Conservation (phyloP, 2,113 vertebrate species). For the Phainopepla nitens region DNA sequence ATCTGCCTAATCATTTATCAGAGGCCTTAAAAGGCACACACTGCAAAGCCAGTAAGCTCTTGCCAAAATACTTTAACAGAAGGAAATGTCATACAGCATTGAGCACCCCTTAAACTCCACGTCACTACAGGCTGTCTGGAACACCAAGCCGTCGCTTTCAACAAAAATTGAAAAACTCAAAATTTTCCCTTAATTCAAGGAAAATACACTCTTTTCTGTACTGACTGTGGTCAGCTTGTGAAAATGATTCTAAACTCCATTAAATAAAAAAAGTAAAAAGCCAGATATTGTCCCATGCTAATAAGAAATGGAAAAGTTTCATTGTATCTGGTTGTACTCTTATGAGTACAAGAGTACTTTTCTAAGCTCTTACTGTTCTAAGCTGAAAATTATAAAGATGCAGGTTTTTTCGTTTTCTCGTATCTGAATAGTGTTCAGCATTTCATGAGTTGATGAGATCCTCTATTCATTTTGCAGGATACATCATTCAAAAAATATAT, state of each 20-base stretch:
- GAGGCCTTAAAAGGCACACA: slow-evolving; percentile 27
- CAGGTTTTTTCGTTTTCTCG: neutral
- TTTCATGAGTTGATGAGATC: neutral
- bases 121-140: neutral
- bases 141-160: neutral
- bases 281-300: neutral
- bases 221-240: neutral
- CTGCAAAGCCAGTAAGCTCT: neutral
- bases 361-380: neutral
- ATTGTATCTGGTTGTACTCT: neutral
- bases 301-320: neutral
- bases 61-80: slow-evolving; percentile 51
- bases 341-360: neutral
- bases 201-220: neutral
- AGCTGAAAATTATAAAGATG: neutral
- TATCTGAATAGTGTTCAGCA: neutral
- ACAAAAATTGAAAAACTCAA: neutral
- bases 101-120: neutral
- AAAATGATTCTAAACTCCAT: neutral
- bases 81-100: slow-evolving; percentile 24
- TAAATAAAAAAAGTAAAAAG: neutral
- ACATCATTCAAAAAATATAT: neutral
- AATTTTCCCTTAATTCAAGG: neutral
- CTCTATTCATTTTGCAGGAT: neutral
- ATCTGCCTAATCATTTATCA: slow-evolving; percentile 61